phyloP scores from a whole-genome alignment of 2,113 vertebrate species.

The Apteryx owenii region DNA sequence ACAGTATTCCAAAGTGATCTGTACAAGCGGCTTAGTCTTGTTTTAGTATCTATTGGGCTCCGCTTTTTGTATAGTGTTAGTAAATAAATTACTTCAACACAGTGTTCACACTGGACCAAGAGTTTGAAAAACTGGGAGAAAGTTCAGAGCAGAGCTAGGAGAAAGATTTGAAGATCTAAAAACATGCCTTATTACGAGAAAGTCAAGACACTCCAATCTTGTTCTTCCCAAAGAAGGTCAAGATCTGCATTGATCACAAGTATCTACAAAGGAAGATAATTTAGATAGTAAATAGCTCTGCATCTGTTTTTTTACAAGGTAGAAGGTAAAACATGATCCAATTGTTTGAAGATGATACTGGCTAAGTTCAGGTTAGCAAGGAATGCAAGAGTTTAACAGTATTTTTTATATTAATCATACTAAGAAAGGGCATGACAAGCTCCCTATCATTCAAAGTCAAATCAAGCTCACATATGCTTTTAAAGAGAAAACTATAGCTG shows the following conservation, averaged over 20 bases:
- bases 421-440: not conserved
- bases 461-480: not conserved
- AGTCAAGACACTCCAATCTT: not conserved
- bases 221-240: not conserved
- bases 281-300: not conserved
- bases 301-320: not conserved
- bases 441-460: not conserved
- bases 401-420: not conserved
- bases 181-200: not conserved
- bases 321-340: not conserved
- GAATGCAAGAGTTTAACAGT: not conserved
- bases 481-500: not conserved
- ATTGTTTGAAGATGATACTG: not conserved
- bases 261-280: constrained; percentile 1
- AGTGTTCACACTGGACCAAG: not conserved
- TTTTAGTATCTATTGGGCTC: not conserved
- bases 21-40: not conserved
- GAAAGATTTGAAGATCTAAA: not conserved
- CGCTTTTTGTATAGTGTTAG: not conserved
- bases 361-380: not conserved
- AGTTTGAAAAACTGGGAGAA: not conserved
- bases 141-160: not conserved
- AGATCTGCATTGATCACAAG: not conserved
- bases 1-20: not conserved
- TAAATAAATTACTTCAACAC: not conserved